Conservation (phyloP, 2,888 invertebrate species). For the Penaeus monodon region DNA sequence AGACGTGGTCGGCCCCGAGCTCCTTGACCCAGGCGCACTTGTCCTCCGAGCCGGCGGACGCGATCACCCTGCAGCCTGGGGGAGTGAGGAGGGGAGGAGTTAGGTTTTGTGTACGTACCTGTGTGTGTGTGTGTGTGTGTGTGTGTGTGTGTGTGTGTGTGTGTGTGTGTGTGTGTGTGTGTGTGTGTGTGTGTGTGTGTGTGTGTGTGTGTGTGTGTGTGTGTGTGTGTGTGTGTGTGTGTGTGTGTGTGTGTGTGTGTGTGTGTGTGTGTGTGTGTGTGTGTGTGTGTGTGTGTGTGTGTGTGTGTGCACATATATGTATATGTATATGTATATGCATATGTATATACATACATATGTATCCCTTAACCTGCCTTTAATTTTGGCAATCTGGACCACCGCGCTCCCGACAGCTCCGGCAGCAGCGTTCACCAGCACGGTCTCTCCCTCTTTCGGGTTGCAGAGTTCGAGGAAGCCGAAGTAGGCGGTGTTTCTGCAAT, state of each 20-base stretch:
- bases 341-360: no score
- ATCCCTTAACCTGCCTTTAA: constrained; percentile 70
- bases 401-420: constrained; percentile 84
- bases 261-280: no score
- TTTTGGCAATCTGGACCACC: constrained; percentile 84
- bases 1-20: constrained; percentile 48
- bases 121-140: not conserved
- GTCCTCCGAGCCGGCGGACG: constrained; percentile 52
- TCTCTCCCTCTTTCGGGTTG: constrained; percentile 79
- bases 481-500: constrained; percentile 76
- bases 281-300: no score
- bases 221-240: no score
- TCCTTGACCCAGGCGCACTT: constrained; percentile 53
- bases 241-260: no score
- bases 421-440: constrained; percentile 80
- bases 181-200: no score
- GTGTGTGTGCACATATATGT: no score
- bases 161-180: no score
- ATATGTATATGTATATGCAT: no score
- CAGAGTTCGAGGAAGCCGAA: constrained; percentile 82
- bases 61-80: constrained; percentile 54
- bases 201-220: no score
- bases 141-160: not conserved
- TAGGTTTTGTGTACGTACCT: no score
- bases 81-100: not conserved